Percentiles rank a stretch among this genome's conserved stretches.
Conservation (phyloP, 2,797 vertebrate genomes). For the Sebastes wilsoni region DNA sequence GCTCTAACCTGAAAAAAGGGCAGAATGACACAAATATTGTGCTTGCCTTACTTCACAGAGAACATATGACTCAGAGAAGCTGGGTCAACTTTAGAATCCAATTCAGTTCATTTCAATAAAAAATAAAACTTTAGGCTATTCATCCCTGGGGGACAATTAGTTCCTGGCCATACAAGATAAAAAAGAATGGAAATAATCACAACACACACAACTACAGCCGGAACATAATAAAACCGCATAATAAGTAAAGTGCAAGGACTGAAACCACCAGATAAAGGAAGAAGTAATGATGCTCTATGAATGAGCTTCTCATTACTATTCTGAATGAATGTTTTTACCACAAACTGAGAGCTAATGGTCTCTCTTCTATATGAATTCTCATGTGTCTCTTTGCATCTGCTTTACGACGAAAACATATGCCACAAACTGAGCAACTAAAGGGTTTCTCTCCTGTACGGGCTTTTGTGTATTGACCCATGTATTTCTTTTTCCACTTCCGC, state of each 20-base stretch:
- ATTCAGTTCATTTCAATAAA: neutral
- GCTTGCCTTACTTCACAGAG: neutral
- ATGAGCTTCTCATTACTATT: neutral
- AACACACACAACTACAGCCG: neutral
- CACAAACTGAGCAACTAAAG: neutral
- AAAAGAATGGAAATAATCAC: neutral
- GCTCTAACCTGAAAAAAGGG: neutral
- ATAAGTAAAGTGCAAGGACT: neutral
- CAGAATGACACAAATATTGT: neutral
- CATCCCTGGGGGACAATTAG: neutral
- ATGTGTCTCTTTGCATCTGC: neutral
- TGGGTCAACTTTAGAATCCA: neutral
- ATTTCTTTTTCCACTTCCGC: neutral
- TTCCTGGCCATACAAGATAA: neutral
- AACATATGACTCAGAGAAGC: neutral
- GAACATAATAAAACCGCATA: neutral
- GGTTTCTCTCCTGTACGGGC: neutral
- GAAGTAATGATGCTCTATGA: neutral
- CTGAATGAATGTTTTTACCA: neutral
- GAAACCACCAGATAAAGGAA: neutral
- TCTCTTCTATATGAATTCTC: neutral
- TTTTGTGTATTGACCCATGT: neutral
- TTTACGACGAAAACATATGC: neutral
- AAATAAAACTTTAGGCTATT: neutral
- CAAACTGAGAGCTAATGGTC: neutral